Base-by-base conservation (phyloP, 2,888 invertebrate species). In the Anarsia innoxiella region DNA sequence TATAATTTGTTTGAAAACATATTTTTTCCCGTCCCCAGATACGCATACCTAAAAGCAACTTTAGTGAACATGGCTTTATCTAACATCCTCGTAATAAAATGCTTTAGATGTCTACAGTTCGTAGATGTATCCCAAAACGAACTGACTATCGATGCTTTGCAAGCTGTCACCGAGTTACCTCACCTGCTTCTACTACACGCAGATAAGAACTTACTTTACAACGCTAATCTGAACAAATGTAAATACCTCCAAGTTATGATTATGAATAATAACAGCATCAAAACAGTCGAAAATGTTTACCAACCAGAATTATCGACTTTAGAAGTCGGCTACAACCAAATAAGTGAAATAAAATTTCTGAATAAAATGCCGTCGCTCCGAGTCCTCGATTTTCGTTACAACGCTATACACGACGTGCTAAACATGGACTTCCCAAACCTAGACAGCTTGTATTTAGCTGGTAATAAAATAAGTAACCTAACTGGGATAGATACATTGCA, bases 401-500 rank as follows among this genome's bases (percentile, higher is more conserved):
- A 90, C 53, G 43, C 64, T 1, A 66, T 83, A n/a, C 57, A 62
- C 3, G 84, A 86, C 12, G 66, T 88, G 1, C 49, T 60, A 0
- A 76, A 85, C 31, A 56, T 79, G 1, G 68, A 85, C 41, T 88
- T 87, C 29, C 68, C 76, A 0, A 74, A 66, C 16, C 46, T 95
- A 44, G 90, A 91, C 51, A 90, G 91, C 48, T 72, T 96, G 1
- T 95, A 93, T 65, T 67, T 94, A 39, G 92, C 91, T 31, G 89
- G 91, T 36, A 94, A 94, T 66, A 89, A 89, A 25, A 88, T 94
- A 31, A 78, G 77, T 1, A 74, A 60, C 12, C 56, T 94, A n/a
- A 78, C 86, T 26, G 89, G 89, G 2, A 50, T 93, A n/a, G 84
- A 87, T 10, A 75, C 66, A 26, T 75, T 93, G 48, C 57, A 63